Conservation (phyloP, 2,797 vertebrate species). For the Sebastes reedi region DNA sequence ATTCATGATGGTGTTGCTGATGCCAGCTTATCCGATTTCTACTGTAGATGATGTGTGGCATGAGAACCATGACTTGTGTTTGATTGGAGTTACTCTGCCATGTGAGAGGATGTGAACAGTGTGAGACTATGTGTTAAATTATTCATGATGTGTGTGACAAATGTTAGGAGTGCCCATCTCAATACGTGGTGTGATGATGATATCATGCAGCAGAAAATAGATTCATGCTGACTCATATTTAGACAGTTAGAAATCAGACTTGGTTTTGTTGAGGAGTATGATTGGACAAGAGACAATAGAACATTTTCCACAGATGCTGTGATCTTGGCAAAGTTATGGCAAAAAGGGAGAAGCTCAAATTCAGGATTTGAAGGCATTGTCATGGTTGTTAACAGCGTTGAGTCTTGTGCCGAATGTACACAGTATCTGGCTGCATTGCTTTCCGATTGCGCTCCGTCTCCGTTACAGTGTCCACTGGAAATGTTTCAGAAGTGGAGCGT, state of each 20-base stretch:
- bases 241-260: not conserved
- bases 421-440: not conserved
- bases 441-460: not conserved
- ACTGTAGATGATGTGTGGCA: conserved; percentile 5
- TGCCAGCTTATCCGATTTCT: conserved; percentile 51
- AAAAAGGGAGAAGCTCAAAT: not conserved
- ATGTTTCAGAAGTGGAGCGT: not conserved
- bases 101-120: conserved; percentile 39
- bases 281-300: not conserved
- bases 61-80: conserved; percentile 12
- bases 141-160: conserved; percentile 33
- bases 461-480: not conserved
- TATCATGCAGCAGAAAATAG: not conserved
- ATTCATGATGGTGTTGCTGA: conserved; percentile 38
- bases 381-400: not conserved
- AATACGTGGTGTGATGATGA: not conserved
- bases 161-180: not conserved
- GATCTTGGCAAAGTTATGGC: not conserved
- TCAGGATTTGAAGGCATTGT: not conserved
- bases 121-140: conserved; percentile 29
- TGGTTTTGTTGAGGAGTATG: not conserved
- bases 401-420: not conserved
- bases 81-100: conserved; percentile 11
- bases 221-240: not conserved
- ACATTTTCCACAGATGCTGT: not conserved